Conservation (phyloP, 2,113 vertebrate species). For the Butastur rufipennis region DNA sequence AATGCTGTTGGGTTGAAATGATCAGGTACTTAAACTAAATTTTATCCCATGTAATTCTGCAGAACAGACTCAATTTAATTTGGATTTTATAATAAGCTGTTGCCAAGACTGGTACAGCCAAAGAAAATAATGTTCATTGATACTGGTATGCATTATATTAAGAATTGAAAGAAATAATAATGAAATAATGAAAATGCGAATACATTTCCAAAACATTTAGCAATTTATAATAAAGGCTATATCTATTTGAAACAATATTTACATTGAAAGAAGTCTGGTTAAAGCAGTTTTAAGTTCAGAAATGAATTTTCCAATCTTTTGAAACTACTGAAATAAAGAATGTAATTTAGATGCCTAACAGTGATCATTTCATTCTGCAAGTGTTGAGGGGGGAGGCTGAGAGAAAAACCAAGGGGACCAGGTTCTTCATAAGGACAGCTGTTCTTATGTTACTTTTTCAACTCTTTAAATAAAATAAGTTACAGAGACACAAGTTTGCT, state of each 20-base stretch:
- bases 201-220: background rate
- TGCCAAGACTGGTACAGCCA: background rate
- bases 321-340: background rate
- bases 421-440: background rate
- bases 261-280: background rate
- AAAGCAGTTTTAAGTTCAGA: background rate
- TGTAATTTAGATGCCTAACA: background rate
- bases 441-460: background rate
- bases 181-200: background rate
- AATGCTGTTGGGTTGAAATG: background rate
- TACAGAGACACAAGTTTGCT: background rate
- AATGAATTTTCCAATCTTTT: background rate
- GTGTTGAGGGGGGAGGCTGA: background rate
- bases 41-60: background rate
- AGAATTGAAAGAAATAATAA: background rate
- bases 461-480: background rate
- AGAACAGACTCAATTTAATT: background rate
- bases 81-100: background rate
- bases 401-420: background rate
- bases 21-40: background rate
- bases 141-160: background rate
- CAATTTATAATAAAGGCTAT: background rate
- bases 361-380: background rate
- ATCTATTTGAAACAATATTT: background rate
- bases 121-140: background rate